Conservation (phyloP, 2,888 invertebrate genomes). For the Charanyca ferruginea region DNA sequence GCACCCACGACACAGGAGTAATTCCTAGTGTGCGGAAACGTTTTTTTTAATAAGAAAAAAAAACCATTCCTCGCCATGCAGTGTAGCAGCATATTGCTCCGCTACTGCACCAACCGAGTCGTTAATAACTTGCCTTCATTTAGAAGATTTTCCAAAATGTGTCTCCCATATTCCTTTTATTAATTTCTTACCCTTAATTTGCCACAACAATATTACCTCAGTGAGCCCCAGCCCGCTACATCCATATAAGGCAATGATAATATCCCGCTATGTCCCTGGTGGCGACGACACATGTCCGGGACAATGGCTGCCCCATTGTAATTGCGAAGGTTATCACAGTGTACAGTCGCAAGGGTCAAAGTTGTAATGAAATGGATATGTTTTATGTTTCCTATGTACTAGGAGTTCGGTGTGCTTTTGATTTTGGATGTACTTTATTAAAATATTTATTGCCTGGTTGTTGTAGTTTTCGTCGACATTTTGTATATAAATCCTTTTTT, state of each 20-base stretch:
- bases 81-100: too few species aligned
- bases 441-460: background rate
- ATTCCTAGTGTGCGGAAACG: too few species aligned
- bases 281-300: slow-evolving; percentile 68
- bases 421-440: background rate
- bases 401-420: slow-evolving; percentile 1
- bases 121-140: background rate
- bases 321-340: slow-evolving; percentile 74
- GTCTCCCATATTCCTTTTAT: background rate
- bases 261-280: slow-evolving; percentile 59
- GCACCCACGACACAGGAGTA: too few species aligned
- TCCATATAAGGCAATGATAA: slow-evolving; percentile 60
- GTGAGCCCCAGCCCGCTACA: slow-evolving; percentile 16
- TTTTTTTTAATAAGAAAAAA: too few species aligned
- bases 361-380: slow-evolving; percentile 63
- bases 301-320: slow-evolving; percentile 72
- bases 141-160: background rate
- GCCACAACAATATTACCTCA: background rate
- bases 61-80: too few species aligned
- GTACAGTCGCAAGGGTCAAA: slow-evolving; percentile 56
- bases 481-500: background rate
- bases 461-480: background rate
- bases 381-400: slow-evolving; percentile 38
- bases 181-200: slow-evolving; percentile 21
- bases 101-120: too few species aligned